Evolutionary conservation across 2,113 vertebrate genomes (phyloP).

Genomic region (Laticauda colubrina): DNA sequence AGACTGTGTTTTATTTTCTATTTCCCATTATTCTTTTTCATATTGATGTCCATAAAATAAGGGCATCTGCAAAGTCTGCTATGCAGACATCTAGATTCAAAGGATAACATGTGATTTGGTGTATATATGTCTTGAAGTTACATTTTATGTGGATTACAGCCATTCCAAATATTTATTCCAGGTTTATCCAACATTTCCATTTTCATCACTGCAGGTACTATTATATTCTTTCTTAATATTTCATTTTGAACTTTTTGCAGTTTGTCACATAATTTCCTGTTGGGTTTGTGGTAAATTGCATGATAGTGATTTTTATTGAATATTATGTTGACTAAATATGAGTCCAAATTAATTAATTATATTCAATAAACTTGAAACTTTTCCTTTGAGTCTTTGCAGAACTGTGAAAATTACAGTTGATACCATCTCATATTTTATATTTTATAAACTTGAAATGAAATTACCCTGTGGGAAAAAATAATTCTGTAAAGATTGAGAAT

Average conservation of each 20-base stretch:
- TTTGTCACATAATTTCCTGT: neutral
- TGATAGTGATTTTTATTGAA: neutral
- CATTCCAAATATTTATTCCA: neutral
- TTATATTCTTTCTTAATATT: neutral
- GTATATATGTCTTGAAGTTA: neutral
- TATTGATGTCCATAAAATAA: neutral
- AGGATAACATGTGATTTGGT: neutral
- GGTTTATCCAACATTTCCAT: neutral
- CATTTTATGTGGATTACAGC: neutral
- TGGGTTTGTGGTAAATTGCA: neutral
- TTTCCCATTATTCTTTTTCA: neutral
- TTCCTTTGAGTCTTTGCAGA: neutral
- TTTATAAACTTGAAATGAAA: neutral
- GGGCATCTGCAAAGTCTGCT: neutral
- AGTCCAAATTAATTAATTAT: neutral
- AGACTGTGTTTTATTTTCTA: neutral
- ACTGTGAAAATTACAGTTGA: conserved; percentile 6
- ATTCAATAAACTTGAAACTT: too few relatives aligned
- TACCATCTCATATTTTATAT: neutral
- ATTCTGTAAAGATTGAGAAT: neutral
- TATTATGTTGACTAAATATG: neutral
- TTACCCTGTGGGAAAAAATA: neutral
- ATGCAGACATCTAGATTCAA: neutral
- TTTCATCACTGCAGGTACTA: neutral
- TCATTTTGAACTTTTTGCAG: neutral